Evolutionary conservation across 2,888 invertebrate genomes (phyloP).

Genomic region (Pandemis heparana): DNA sequence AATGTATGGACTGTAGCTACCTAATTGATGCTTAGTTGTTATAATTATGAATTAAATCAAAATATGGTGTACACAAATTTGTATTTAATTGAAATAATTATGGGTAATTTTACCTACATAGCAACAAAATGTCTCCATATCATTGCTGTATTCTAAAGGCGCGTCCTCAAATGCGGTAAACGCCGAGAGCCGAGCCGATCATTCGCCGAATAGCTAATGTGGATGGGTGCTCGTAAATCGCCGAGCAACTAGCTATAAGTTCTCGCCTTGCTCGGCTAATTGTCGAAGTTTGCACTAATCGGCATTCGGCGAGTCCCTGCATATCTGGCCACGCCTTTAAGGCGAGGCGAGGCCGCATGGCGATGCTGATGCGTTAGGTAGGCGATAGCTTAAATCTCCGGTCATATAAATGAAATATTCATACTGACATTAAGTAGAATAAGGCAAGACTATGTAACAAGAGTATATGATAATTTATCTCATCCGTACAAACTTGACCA

Average conservation of each 20-base stretch:
- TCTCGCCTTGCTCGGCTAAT: too few relatives aligned
- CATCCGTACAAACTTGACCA: slow-evolving; percentile 30
- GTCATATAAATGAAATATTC: slow-evolving; percentile 30
- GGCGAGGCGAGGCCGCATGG: neutral
- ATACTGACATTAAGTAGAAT: slow-evolving; percentile 34
- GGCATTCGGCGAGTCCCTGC: too few relatives aligned
- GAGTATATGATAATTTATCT: slow-evolving; percentile 26
- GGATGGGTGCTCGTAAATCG: too few relatives aligned
- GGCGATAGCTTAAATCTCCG: slow-evolving; percentile 19
- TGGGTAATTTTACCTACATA: too few relatives aligned
- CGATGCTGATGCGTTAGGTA: neutral
- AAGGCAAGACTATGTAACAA: slow-evolving; percentile 39
- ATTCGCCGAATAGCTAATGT: too few relatives aligned
- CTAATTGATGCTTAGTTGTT: neutral
- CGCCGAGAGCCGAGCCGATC: too few relatives aligned
- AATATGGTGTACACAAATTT: neutral
- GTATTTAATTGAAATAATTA: too few relatives aligned
- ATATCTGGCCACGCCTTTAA: too few relatives aligned
- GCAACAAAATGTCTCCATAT: neutral
- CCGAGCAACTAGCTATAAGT: too few relatives aligned
- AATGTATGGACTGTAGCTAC: neutral
- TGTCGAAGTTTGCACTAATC: too few relatives aligned
- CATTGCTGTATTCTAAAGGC: neutral
- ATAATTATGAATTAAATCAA: neutral
- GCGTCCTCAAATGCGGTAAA: too few relatives aligned